These are phyloP conservation scores for Loripinus fragilis DNA, from an alignment of 2,888 invertebrate species.

Conservation along the genomic window DNA sequence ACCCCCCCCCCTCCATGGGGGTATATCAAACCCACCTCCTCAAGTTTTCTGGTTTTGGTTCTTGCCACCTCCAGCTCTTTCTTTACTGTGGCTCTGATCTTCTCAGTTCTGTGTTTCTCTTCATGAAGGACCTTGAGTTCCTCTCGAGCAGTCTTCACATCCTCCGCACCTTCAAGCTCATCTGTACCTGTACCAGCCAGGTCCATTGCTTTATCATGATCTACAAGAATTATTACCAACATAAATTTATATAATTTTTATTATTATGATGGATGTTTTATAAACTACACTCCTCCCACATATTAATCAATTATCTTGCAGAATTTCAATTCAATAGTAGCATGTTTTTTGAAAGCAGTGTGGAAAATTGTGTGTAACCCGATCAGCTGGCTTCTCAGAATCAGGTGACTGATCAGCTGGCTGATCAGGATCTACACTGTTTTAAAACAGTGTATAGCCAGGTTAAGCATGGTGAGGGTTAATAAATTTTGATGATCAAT, in stretches of 20 bases:
- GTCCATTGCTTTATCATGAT: slow-evolving; percentile 68
- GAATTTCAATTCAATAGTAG: neutral
- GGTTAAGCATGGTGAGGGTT: no score
- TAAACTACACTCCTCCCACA: no score
- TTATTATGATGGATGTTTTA: no score
- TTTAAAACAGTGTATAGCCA: no score
- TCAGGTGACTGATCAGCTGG: no score
- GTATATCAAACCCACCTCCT: slow-evolving; percentile 94
- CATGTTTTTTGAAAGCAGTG: neutral
- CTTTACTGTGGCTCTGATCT: slow-evolving; percentile 90
- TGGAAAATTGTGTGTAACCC: no score
- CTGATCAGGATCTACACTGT: no score
- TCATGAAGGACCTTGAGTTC: slow-evolving; percentile 89
- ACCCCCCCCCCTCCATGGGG: no score
- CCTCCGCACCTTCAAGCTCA: slow-evolving; percentile 73
- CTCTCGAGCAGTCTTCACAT: slow-evolving; percentile 75
- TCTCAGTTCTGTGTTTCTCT: slow-evolving; percentile 92
- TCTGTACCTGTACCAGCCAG: slow-evolving; percentile 66
- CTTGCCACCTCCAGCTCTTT: slow-evolving; percentile 92
- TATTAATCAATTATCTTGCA: neutral
- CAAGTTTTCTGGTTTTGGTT: slow-evolving; percentile 90
- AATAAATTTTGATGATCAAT: no score
- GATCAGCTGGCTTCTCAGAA: no score
- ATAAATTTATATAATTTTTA: no score
- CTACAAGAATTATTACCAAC: no score